Evolutionary conservation across 1,140 invertebrate species (phyloP).

Genomic region (Anagrus nilaparvatae): DNA sequence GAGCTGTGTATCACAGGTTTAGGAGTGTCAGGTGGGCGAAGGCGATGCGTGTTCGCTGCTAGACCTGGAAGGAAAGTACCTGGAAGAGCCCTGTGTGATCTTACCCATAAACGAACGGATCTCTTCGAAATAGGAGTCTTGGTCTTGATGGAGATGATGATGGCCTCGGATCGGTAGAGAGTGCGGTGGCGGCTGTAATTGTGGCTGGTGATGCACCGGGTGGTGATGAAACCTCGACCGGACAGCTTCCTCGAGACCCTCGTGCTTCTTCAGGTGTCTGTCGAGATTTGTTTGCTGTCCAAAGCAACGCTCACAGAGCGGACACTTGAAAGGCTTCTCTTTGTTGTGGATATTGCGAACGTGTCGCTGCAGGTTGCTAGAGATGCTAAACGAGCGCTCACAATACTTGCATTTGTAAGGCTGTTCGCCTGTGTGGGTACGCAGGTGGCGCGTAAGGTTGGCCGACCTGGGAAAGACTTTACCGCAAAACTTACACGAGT

Average conservation of each 20-base stretch:
- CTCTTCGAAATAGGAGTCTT: constrained; percentile 87
- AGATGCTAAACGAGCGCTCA: constrained; percentile 96
- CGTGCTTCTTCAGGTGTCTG: constrained; percentile 94
- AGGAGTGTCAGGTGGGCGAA: neutral
- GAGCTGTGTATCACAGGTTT: no score
- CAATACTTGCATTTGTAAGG: constrained; percentile 98
- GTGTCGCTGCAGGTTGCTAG: constrained; percentile 96
- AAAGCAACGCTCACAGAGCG: constrained; percentile 82
- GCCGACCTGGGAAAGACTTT: constrained; percentile 98
- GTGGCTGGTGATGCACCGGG: no score
- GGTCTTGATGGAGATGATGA: constrained; percentile 39
- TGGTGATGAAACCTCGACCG: constrained; percentile 36
- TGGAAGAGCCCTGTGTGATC: constrained; percentile 52
- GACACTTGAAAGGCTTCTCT: constrained; percentile 82
- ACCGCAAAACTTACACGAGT: constrained; percentile 96
- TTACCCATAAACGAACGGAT: constrained; percentile 90
- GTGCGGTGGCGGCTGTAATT: no score
- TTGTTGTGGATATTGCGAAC: constrained; percentile 99
- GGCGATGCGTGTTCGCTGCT: constrained; percentile 28
- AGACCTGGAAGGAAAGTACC: constrained; percentile 37
- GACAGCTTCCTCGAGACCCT: constrained; percentile 64
- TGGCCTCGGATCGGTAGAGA: constrained; percentile 20
- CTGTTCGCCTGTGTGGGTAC: constrained; percentile 97
- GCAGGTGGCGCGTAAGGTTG: constrained; percentile 89
- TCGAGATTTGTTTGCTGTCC: constrained; percentile 98